Evolutionary conservation across 2,113 vertebrate species (phyloP), one percentile per base, ranked within the genome.

Genomic region (Tor tambroides): DNA sequence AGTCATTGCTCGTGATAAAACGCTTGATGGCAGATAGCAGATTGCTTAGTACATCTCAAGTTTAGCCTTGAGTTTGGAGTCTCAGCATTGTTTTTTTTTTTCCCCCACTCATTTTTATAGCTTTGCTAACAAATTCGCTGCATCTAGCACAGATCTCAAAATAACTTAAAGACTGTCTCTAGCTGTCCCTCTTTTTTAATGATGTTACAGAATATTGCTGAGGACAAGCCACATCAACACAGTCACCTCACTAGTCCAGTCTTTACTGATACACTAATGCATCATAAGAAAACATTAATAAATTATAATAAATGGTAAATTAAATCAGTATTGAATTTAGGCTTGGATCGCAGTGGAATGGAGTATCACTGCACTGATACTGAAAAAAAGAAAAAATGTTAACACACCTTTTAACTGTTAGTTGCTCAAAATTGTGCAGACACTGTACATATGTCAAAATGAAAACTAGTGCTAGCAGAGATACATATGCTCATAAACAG

Each of bases 1-100:
- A 0, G 97, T 98, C 71, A 97, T 98, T 4, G 94, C 95, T 30
- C 94, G 98, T 1, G 98, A 99, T 89, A 97, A 97, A 87, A 93
- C 96, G 35, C 63, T 98, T 90, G 97, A 98, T 35, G 96, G 97
- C 28, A 96, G 97, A 90, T 98, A 77, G 75, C 67, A 71, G 30
- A 69, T 4, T 69, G 67, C 65, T 69, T 69, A 10, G 7, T 21
- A 72, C 32, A 72, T 71, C 7, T 72, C 9, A 35, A 38, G 67
- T 38, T 71, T 71, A 71, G 30, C 17, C 17, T 21, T 23, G 35
- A 12, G 71, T 72, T 4, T n/a, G 10, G 10, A 41, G 69, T 41
- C 71, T 41, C 21, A 74, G 5, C 23, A 41, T 41, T 38, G 69
- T 72, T 41, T 72, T 41, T 72, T 23, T 19, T 72, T 41, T 72